These are phyloP conservation scores for Agrochola macilenta DNA, from an alignment of 2,888 invertebrate species.

Conservation along the genomic window DNA sequence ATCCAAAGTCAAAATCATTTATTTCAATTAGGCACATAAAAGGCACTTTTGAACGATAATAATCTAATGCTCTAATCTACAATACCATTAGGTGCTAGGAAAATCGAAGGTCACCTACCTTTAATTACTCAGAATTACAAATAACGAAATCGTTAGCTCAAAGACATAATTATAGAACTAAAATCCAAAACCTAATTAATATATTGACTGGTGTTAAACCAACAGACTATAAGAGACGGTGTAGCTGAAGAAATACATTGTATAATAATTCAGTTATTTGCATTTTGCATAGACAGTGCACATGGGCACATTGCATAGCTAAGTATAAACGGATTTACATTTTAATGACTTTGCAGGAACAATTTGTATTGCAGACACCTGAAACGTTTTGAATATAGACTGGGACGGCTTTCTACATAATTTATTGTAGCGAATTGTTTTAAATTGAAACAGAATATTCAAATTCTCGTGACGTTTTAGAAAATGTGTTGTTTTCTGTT, in stretches of 20 bases:
- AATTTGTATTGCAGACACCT: conserved; percentile 74
- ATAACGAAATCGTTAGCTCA: not conserved
- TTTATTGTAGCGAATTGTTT: conserved; percentile 61
- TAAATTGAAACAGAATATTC: conserved; percentile 49
- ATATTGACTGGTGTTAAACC: conserved; percentile 18
- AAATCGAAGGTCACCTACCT: not conserved
- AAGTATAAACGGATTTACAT: conserved; percentile 75
- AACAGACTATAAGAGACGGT: conserved; percentile 25
- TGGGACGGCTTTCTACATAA: conserved; percentile 56
- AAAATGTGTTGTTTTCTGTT: conserved; percentile 4
- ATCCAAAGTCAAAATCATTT: too few species aligned
- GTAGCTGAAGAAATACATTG: conserved; percentile 53
- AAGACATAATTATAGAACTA: not conserved
- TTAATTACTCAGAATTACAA: not conserved
- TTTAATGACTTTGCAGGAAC: conserved; percentile 72
- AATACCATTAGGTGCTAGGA: not conserved
- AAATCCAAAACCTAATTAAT: not conserved
- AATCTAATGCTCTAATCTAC: not conserved
- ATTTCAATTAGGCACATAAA: too few species aligned
- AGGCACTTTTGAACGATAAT: too few species aligned
- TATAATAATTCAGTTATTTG: conserved; percentile 66
- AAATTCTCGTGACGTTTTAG: conserved; percentile 34
- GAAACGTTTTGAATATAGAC: conserved; percentile 70
- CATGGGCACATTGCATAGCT: conserved; percentile 67
- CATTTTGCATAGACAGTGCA: conserved; percentile 65